phyloP scores from a whole-genome alignment of 2,113 vertebrate genomes.

The Dasyornis broadbenti region DNA sequence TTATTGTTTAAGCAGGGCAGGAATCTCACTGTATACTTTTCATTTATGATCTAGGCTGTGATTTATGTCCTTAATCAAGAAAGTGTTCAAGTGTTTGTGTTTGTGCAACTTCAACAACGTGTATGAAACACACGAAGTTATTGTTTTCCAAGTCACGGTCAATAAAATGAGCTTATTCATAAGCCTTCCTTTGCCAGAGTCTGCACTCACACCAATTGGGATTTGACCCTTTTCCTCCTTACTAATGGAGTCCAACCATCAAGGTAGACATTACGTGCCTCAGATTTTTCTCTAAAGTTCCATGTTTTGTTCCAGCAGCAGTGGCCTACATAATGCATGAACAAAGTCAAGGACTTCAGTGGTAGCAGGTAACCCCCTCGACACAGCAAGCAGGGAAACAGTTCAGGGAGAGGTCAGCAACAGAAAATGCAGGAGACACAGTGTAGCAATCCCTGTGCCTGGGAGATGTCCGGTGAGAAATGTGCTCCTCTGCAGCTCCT shows the following conservation, averaged over 20 bases:
- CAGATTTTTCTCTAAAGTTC: neutral
- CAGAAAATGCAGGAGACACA: neutral
- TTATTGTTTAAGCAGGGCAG: neutral
- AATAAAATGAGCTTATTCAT: neutral
- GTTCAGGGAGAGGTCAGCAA: rapidly evolving
- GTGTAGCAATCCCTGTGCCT: rapidly evolving
- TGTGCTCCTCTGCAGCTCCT: neutral
- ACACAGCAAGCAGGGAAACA: neutral
- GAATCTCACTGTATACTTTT: neutral
- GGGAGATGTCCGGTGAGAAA: neutral
- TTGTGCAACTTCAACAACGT: neutral
- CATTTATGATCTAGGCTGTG: neutral
- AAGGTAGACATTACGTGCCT: rapidly evolving
- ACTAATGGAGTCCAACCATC: neutral
- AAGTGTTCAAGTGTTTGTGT: neutral
- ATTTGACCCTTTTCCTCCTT: neutral
- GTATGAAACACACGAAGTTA: neutral
- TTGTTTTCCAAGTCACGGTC: neutral
- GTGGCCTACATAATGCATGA: too few relatives aligned
- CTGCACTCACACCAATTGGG: neutral
- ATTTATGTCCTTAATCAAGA: neutral
- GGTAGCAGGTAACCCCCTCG: neutral
- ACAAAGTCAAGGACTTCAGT: neutral
- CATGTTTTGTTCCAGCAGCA: too few relatives aligned
- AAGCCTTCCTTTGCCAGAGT: neutral